phyloP scores from a whole-genome alignment of 2,888 invertebrate species.

The Spisula subtruncata region DNA sequence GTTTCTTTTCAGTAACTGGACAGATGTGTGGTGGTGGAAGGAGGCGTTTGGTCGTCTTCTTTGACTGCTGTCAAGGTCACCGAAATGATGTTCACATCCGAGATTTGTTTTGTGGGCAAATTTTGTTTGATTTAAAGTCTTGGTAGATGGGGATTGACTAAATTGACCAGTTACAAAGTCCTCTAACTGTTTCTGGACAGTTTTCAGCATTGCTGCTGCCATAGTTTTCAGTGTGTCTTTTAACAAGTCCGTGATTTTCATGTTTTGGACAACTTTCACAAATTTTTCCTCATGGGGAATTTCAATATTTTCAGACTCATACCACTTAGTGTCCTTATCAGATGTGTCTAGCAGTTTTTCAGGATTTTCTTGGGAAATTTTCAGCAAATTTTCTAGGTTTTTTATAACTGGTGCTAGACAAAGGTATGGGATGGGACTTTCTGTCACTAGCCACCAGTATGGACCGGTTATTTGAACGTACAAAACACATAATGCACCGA shows the following conservation, averaged over 20 bases:
- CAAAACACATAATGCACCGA: not conserved
- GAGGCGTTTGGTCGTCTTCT: not conserved
- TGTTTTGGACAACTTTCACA: not conserved
- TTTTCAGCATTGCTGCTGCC: not conserved
- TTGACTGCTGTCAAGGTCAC: not conserved
- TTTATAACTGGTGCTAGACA: not conserved
- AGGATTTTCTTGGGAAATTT: not conserved
- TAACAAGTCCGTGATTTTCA: not conserved
- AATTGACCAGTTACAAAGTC: not conserved
- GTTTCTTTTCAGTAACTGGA: slow-evolving; percentile 57
- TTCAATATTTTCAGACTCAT: not conserved
- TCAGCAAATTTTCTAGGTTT: not conserved
- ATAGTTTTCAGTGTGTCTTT: not conserved
- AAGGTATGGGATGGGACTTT: not conserved
- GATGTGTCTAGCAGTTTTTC: not conserved
- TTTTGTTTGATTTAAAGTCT: not conserved
- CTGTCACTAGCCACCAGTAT: not conserved
- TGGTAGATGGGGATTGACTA: not conserved
- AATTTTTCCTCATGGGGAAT: not conserved
- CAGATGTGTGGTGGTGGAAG: not conserved
- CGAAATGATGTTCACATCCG: not conserved
- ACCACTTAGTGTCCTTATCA: not conserved
- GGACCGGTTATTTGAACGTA: not conserved
- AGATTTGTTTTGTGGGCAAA: not conserved
- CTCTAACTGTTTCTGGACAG: not conserved